Evolutionary conservation across 2,797 vertebrate species (phyloP).

Genomic region (Pygocentrus nattereri): DNA sequence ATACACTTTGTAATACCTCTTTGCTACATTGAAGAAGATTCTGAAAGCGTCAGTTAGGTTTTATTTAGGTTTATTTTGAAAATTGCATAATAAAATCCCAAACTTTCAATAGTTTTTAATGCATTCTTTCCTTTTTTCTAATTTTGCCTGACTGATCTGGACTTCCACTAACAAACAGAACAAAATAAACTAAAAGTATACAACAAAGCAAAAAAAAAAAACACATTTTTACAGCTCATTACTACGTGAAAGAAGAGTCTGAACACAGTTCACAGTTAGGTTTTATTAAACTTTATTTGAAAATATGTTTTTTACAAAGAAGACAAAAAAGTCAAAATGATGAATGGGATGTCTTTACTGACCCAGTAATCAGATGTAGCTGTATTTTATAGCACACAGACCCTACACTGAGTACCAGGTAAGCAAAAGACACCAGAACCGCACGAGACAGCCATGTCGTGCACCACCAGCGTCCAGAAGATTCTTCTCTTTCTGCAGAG

Average conservation of each 20-base stretch:
- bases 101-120: too few species aligned
- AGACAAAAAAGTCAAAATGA: not conserved
- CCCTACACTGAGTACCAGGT: constrained; percentile 79
- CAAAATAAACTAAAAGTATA: not conserved
- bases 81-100: not conserved
- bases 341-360: constrained; percentile 63
- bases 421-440: constrained; percentile 61
- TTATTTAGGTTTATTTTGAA: too few species aligned
- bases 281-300: constrained; percentile 8
- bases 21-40: too few species aligned
- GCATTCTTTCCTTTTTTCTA: too few species aligned
- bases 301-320: not conserved
- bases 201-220: too few species aligned
- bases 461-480: not conserved
- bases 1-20: too few species aligned
- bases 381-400: constrained; percentile 72
- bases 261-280: not conserved
- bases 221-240: not conserved
- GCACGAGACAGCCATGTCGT: not conserved
- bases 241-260: not conserved
- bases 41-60: too few species aligned
- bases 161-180: not conserved
- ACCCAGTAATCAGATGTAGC: constrained; percentile 84
- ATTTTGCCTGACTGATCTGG: too few species aligned
- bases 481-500: not conserved